These are phyloP conservation scores for Andrena marginata DNA, from an alignment of 2,888 invertebrate genomes.

Conservation along the genomic window DNA sequence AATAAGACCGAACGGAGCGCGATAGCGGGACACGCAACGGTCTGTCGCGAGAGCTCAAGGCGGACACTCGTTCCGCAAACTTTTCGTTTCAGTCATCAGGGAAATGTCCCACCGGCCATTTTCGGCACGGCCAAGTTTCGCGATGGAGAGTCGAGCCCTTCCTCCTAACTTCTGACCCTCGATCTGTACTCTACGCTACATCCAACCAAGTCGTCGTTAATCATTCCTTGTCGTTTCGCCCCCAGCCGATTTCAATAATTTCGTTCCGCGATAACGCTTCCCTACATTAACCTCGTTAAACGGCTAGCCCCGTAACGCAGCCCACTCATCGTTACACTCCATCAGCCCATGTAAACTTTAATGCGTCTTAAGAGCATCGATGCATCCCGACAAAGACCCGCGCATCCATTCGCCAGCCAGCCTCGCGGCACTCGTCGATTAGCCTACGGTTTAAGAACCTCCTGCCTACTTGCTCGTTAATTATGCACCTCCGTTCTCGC, in stretches of 20 bases:
- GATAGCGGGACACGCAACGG: background rate
- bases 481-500: background rate
- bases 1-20: background rate
- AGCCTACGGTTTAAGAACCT: background rate
- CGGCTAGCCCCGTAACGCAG: background rate
- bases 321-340: background rate
- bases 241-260: background rate
- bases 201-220: conserved; percentile 26
- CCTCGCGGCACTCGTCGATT: too few relatives aligned
- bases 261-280: background rate
- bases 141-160: background rate
- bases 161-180: too few relatives aligned
- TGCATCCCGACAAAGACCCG: background rate
- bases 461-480: background rate
- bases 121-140: background rate
- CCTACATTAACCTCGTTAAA: background rate
- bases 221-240: conserved; percentile 15
- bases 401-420: background rate
- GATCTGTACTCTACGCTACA: conserved; percentile 1
- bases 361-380: background rate
- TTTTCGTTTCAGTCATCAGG: conserved; percentile 29
- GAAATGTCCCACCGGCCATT: conserved; percentile 27
- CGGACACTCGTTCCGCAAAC: conserved; percentile 31
- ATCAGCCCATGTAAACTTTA: background rate
- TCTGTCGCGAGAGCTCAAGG: background rate